phyloP scores from a whole-genome alignment of 2,888 invertebrate genomes.

The Hofmannophila pseudospretella region DNA sequence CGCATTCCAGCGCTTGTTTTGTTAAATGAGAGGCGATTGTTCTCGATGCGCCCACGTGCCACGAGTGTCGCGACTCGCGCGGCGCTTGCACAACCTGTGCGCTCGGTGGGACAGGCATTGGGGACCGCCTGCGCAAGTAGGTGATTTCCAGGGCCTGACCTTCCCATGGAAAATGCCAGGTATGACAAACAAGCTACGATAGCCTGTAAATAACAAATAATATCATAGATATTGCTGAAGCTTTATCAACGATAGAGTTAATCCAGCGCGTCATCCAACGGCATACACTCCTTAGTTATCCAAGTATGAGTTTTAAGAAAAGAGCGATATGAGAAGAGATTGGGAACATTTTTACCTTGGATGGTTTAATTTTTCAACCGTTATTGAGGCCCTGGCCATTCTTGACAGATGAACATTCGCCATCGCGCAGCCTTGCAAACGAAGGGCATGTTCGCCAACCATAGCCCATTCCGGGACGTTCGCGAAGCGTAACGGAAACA shows the following conservation, averaged over 20 bases:
- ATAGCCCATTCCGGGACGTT: constrained; percentile 27
- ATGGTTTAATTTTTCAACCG: no score
- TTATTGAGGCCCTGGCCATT: no score
- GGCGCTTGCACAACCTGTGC: constrained; percentile 50
- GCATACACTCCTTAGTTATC: no score
- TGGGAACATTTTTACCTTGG: no score
- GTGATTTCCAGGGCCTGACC: no score
- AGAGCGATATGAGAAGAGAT: no score
- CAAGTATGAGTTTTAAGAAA: no score
- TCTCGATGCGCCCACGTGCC: constrained; percentile 43
- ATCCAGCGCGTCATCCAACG: no score
- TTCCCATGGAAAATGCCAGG: constrained; percentile 13
- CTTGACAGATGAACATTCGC: constrained; percentile 50
- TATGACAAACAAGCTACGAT: constrained; percentile 1
- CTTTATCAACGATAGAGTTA: no score
- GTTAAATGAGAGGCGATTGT: constrained; percentile 44
- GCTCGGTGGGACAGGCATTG: not conserved
- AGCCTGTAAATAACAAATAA: no score
- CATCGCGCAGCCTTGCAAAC: constrained; percentile 42
- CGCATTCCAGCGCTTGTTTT: constrained; percentile 60
- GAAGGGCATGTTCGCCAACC: constrained; percentile 32
- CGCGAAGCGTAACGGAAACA: constrained; percentile 28
- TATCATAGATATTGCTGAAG: no score
- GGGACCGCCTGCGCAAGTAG: constrained; percentile 12
- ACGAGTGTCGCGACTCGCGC: constrained; percentile 21